Base-by-base conservation (phyloP, 2,888 invertebrate genomes). In the Acronicta leporina region DNA sequence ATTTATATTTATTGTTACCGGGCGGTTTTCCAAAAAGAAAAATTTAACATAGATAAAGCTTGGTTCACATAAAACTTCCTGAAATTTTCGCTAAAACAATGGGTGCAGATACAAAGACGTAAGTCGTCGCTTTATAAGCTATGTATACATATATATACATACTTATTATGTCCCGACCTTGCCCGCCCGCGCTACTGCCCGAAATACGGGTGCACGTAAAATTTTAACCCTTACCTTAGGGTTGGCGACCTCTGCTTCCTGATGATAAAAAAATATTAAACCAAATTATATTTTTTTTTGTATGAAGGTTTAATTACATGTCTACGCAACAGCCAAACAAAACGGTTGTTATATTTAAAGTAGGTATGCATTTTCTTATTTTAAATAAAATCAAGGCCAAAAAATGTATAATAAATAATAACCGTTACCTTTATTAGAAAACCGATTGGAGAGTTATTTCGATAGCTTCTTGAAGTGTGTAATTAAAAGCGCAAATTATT, bases 161-260 rank as follows among this genome's bases (percentile, higher is more conserved):
- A 59, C 53, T 51, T 54, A 38, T 45, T 63, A 50, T 58, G 40
- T 71, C 73, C 65, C 85, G 90, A 88, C 91, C 90, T 92, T 91
- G 90, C 84, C 85, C 90, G 85, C 82, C 66, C 78, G 84, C 82
- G 71, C 90, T 73, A 89, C 82, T 91, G 88, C 88, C 90, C 90
- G 90, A 89, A 89, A 87, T 89, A 81, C 86, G 73, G 74, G 64
- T 44, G 76, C 69, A 77, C 87, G 80, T 90, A 86, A 89, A 89
- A 89, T 84, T 79, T 82, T 76, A 82, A 87, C 85, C 85, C 84
- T 73, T 53, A 8, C 47, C 7, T 2, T 82, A 91, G 91, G 92
- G 92, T 75, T 91, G 87, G 43, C 87, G 61, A 49, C n/a, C 43
- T 1, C 50, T 69, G 25, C 13, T 20, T 49, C 9, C n/a, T n/a